Evolutionary conservation across 2,797 vertebrate species (phyloP), one percentile per base, ranked within the genome.

Genomic region (Sebastes nivosus): DNA sequence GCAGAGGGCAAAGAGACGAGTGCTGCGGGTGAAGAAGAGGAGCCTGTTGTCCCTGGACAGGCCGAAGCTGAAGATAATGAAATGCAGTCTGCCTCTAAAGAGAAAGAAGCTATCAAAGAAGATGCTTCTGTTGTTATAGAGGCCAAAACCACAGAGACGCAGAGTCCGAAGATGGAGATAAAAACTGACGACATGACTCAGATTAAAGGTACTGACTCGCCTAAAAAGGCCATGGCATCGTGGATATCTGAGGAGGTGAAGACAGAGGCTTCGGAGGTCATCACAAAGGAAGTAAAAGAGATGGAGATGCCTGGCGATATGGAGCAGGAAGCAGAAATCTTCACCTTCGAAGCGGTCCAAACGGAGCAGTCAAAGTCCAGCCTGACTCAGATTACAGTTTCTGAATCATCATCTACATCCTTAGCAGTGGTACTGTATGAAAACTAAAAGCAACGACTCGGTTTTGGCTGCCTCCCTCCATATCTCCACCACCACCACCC

Each of bases 371-470:
- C 94, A 0, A 90, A 94, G 81, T 82, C 94, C 89, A 92, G 93
- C 78, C 81, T 95, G 80, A 93, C 95, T 94, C 96, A 93, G 84
- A 96, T 96, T 74, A 81, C 87, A 30, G 80, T 96, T 76, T 95
- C 96, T 22, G 95, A 97, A 82, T 94, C 96, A 66, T 95, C 97
- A 0, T 59, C 97, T 29, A 77, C 96, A 0, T 93, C 97, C 85
- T 95, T 90, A 96, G 96, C 96, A 77, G 96, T 96, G 98, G 98
- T 98, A 98, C 92, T 95, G 95, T 95, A 96, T 95, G 92, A 93
- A 80, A 82, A 75, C 58, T 70, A 80, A 82, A 85, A 84, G 22
- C 63, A 75, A 61, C 61, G 54, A 74, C 42, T 36, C 14, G 30
- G 73, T 85, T 65, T 80, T 90, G 87, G 85, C 86, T 84, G 55